phyloP scores from a whole-genome alignment of 2,888 invertebrate species.

The Erebia epiphron region DNA sequence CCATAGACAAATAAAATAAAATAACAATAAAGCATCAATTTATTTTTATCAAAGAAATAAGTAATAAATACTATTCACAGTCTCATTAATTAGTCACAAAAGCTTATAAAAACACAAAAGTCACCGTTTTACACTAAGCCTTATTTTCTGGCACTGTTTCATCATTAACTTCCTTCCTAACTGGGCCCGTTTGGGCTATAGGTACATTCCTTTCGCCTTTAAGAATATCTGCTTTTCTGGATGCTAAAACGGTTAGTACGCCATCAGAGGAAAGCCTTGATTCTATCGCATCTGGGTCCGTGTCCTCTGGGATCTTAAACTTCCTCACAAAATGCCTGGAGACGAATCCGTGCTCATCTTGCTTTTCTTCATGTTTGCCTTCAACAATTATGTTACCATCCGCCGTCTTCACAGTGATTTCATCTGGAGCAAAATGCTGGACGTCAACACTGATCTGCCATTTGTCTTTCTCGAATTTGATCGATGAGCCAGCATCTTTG shows the following conservation, averaged over 20 bases:
- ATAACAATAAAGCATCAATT: neutral
- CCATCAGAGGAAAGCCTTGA: conserved; percentile 91
- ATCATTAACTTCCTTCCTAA: conserved; percentile 61
- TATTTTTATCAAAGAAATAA: conserved; percentile 13
- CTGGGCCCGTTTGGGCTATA: conserved; percentile 83
- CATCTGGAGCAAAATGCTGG: conserved; percentile 89
- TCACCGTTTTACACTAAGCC: conserved; percentile 36
- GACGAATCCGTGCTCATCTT: conserved; percentile 88
- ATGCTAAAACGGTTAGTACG: conserved; percentile 86
- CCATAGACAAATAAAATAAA: too few species aligned
- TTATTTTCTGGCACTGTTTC: conserved; percentile 41
- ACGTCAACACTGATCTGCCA: conserved; percentile 89
- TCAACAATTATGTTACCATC: conserved; percentile 87
- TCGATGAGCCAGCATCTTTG: conserved; percentile 71
- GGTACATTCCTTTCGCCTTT: conserved; percentile 80
- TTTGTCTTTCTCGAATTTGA: conserved; percentile 79
- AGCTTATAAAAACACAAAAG: conserved; percentile 2
- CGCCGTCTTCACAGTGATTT: conserved; percentile 88
- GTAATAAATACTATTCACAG: conserved; percentile 21
- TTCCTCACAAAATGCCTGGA: conserved; percentile 88
- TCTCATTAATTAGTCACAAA: conserved; percentile 28
- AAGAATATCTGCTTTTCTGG: conserved; percentile 62
- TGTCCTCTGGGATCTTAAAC: conserved; percentile 88
- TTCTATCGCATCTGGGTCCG: conserved; percentile 86
- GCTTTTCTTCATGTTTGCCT: conserved; percentile 90